Evolutionary conservation across 1,140 invertebrate species (phyloP), one percentile per base, ranked within the genome.

Genomic region (Patella vulgata): DNA sequence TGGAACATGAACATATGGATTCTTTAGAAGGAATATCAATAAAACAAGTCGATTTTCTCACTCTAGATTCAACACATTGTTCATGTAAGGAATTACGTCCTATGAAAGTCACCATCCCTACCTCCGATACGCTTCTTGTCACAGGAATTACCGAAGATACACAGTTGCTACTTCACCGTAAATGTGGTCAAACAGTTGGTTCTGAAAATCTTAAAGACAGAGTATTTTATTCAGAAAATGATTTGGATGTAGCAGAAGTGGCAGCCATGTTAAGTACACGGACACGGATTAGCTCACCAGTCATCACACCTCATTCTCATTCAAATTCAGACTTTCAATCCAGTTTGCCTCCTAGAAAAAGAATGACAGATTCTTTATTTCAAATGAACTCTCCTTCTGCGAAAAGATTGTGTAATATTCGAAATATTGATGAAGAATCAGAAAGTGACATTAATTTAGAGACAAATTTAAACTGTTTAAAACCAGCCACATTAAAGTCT

Each of bases 71-170:
- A 25, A 72, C 74, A 2, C 60, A 73, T 46, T 76, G 75, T 47
- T 74, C 75, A 28, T 57, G 72, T 1, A 47, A 58, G 0, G 74
- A 76, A n/a, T 54, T 75, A 8, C 65, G 55, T 21, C 73, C 75
- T n/a, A 30, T 78, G 58, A 80, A 78, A 55, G 59, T 80, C 19
- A 78, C 75, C 17, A 73, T 80, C 50, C 75, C 78, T 14, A 61
- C 68, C 11, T 59, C 69, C 28, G 72, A 78, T 62, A 74, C 75
- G 9, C 40, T 80, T 27, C 60, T 80, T 21, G 46, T 80, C 52
- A 72, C 74, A 19, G 74, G 73, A 21, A 40, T 80, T 21, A 67
- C 63, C n/a, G 64, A 70, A 27, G 70, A 63, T 44, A 62, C 70
- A 1, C 74, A 77, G 54, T 30, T 77, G 1, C 67, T 74, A 25